Evolutionary conservation across 2,113 vertebrate genomes (phyloP).

Genomic region (Origma solitaria): DNA sequence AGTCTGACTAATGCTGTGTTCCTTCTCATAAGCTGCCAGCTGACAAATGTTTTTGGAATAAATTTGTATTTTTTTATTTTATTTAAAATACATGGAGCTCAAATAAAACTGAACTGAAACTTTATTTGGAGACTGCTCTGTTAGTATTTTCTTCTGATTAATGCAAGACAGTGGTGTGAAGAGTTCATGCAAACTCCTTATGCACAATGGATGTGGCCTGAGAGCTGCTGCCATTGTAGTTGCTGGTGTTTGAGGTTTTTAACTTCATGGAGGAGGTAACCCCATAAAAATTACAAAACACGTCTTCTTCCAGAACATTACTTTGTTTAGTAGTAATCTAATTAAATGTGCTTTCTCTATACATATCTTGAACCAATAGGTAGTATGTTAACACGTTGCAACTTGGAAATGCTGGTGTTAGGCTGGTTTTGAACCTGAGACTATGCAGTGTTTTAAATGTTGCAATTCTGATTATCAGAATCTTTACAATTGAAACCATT

Average conservation of each 20-base stretch:
- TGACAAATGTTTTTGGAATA: neutral
- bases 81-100: neutral
- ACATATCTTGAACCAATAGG: neutral
- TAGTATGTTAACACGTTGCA: neutral
- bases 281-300: neutral
- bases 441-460: neutral
- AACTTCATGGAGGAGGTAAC: neutral
- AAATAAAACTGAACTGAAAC: neutral
- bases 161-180: neutral
- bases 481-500: neutral
- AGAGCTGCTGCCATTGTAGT: neutral
- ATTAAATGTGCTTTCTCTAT: neutral
- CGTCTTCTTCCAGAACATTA: neutral
- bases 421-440: neutral
- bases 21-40: neutral
- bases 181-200: neutral
- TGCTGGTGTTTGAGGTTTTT: neutral
- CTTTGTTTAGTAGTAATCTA: neutral
- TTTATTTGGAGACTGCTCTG: neutral
- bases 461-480: neutral
- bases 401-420: neutral
- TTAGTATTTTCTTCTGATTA: neutral
- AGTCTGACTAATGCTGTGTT: neutral
- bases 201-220: neutral
- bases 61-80: neutral